phyloP scores from a whole-genome alignment of 64 coral and sea anemone species.

The Montipora efflorescens region DNA sequence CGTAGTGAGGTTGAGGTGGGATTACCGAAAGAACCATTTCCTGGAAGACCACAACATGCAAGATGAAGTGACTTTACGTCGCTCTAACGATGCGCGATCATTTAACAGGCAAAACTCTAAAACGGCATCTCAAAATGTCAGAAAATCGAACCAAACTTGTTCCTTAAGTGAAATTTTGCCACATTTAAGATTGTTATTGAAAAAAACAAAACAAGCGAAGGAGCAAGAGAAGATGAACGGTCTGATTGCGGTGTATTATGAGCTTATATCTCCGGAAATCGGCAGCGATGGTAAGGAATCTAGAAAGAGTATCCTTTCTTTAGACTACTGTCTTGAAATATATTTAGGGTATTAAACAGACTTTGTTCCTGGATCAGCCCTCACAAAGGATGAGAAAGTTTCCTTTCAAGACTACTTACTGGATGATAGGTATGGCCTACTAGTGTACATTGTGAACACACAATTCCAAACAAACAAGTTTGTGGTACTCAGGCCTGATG shows the following conservation, averaged over 20 bases:
- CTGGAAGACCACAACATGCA: not conserved
- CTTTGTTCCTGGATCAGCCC: too few relatives aligned
- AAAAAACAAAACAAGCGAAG: not conserved
- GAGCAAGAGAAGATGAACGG: constrained; percentile 15
- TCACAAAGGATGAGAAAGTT: too few relatives aligned
- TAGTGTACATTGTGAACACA: too few relatives aligned
- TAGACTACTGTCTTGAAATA: too few relatives aligned
- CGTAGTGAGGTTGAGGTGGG: not conserved
- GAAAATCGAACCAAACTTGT: not conserved
- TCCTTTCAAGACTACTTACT: too few relatives aligned
- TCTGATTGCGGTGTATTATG: constrained; percentile 3
- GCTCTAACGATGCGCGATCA: constrained; percentile 1
- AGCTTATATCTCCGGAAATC: not conserved
- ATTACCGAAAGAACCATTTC: constrained; percentile 20
- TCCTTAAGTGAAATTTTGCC: too few relatives aligned
- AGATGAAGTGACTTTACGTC: constrained; percentile 3
- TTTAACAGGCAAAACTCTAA: constrained; percentile 12
- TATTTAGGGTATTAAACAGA: too few relatives aligned
- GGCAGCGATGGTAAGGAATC: not conserved
- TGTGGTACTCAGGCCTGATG: too few relatives aligned
- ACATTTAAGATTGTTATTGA: too few relatives aligned
- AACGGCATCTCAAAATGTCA: constrained; percentile 9
- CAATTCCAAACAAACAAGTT: too few relatives aligned
- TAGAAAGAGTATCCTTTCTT: too few relatives aligned
- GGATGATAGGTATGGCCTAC: too few relatives aligned